Base-by-base conservation (phyloP, 2,797 vertebrate genomes). In the Gobio occitaniae region DNA sequence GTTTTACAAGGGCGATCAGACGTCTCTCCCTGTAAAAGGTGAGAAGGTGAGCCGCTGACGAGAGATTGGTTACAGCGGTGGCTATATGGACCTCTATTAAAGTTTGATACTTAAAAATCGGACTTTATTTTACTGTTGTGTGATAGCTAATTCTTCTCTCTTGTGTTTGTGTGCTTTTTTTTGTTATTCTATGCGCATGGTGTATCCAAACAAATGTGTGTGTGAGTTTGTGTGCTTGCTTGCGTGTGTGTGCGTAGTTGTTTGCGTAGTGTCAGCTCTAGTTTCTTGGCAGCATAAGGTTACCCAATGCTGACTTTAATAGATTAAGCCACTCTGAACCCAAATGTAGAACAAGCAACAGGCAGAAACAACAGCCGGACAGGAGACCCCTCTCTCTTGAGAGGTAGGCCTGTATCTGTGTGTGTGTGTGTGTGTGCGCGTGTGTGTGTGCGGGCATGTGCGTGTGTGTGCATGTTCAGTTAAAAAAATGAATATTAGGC, bases 201-300 rank as follows among this genome's bases (percentile, higher is more conserved):
- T 48, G 15, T 13, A 41, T 75, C 47, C 32, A 79, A 48, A 69
- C 75, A 77, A 82, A 61, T 85, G 32, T 85, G 21, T 41, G 44
- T 25, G 32, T 65, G 66, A 78, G 78, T 87, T 68, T 80, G 78
- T 86, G 75, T 84, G 44, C 47, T 61, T 83, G 65, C 65, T 65
- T 50, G 21, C 25, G 56, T 13, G 78, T 17, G 19, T 66, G 65
- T 77, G 80, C 87, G 32, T 36, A 76, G 84, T 68, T 85, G 52
- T 87, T 47, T 48, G 56, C 82, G 87, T 87, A 71, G 89, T 86
- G 84, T 17, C 92, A 93, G 92, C 92, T 95, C 94, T 91, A 75
- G 94, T 96, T 95, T 94, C 95, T 89, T 76, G 78, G 59, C 25
- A 92, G 95, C 90, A 83, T 96, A 94, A 92, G 91, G 93, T 95